Percentiles rank a stretch among this genome's conserved stretches.
phyloP scores from a whole-genome alignment of 2,888 invertebrate species.

The Bellardia pandia region DNA sequence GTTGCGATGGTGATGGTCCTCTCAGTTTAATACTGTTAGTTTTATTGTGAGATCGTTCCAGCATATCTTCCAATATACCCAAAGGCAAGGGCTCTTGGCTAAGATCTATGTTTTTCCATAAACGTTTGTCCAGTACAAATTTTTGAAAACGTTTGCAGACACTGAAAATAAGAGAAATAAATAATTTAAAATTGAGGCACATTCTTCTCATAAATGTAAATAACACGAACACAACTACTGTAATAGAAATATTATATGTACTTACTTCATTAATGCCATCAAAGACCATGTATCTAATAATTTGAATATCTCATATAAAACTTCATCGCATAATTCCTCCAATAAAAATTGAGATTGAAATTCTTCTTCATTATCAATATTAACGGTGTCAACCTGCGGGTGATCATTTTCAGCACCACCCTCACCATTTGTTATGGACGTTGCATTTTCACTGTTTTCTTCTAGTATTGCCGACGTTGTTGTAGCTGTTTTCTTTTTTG shows the following conservation, averaged over 20 bases:
- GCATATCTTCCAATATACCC: constrained; percentile 78
- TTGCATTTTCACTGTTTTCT: constrained; percentile 25
- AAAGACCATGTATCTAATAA: constrained; percentile 81
- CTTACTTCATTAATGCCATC: constrained; percentile 81
- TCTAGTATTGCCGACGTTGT: constrained; percentile 42
- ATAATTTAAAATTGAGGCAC: too few relatives aligned
- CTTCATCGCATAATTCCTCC: constrained; percentile 81
- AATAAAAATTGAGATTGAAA: constrained; percentile 72
- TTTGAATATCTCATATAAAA: constrained; percentile 82
- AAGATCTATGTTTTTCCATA: constrained; percentile 82
- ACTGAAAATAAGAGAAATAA: constrained; percentile 74
- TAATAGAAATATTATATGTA: not conserved
- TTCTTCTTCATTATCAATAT: constrained; percentile 59
- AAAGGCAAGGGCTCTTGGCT: constrained; percentile 78
- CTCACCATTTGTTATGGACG: constrained; percentile 27
- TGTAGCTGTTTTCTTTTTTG: constrained; percentile 50
- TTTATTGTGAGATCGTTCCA: constrained; percentile 79
- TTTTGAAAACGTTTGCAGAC: constrained; percentile 81
- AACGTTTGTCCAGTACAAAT: constrained; percentile 80
- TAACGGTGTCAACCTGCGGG: not conserved
- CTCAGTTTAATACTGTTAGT: constrained; percentile 81
- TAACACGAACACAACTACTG: too few relatives aligned
- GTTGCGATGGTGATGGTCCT: constrained; percentile 78
- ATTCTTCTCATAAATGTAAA: too few relatives aligned
- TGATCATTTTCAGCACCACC: constrained; percentile 34